Conservation (phyloP, 2,113 vertebrate species). For the Herpetotheres cachinnans region DNA sequence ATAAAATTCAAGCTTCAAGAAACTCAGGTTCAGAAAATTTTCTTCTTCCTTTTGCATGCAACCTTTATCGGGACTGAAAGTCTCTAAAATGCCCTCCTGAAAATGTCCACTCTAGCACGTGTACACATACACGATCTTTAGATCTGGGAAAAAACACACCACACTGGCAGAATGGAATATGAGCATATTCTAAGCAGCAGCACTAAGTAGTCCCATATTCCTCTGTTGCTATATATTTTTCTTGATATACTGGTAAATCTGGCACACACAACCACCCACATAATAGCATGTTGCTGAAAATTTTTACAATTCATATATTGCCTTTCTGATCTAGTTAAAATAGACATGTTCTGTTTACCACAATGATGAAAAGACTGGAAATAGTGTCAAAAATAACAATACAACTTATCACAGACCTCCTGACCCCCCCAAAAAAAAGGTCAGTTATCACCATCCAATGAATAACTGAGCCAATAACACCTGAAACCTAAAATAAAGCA, state of each 20-base stretch:
- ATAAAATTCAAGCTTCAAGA: neutral
- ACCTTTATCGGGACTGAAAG: neutral
- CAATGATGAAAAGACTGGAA: neutral
- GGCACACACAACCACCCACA: neutral
- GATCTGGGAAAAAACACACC: neutral
- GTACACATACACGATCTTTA: neutral
- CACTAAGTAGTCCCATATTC: neutral
- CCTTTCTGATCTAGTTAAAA: neutral
- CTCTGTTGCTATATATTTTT: neutral
- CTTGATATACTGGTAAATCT: neutral
- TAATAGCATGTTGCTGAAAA: neutral
- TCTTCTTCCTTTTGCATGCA: neutral
- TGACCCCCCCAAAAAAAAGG: neutral
- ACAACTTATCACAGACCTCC: neutral
- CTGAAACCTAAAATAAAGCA: neutral
- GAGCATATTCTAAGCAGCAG: neutral
- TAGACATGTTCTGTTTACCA: neutral
- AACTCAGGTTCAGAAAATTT: neutral
- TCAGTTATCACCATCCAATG: neutral
- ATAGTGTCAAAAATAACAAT: neutral
- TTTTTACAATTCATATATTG: neutral
- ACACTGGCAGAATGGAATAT: neutral
- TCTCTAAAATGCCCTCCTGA: neutral
- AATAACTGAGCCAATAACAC: neutral
- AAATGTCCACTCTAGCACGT: neutral